Evolutionary conservation across 37 sponge, comb jelly and placozoan species (phyloP), one percentile per base, ranked within the genome.

Genomic region (Axinella damicornis): DNA sequence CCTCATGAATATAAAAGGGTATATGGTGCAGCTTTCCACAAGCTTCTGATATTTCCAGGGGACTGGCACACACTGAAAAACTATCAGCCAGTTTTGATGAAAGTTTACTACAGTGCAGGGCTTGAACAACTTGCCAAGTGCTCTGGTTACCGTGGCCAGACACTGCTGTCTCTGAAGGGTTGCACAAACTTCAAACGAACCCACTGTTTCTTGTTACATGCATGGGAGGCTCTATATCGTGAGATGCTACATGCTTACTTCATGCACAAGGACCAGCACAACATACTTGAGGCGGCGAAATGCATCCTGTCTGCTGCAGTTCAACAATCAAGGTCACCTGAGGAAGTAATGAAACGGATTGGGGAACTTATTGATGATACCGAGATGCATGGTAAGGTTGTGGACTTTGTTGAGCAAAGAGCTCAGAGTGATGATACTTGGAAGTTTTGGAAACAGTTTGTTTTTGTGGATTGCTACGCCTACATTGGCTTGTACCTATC

Each of bases 381-480:
- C 2, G 16, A 25, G 2, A 22, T 2, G 2, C 32, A 57, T 27
- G 2, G 35, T 19, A 15, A 58, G 16, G 41, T 58, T 39, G 5
- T 53, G 11, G 16, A 32, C 21, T 75, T 53, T 32, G 4, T 76
- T 32, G 6, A 57, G 33, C 21, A 56, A 34, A 22, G 34, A 21
- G n/a, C 52, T 35, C 38, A 39, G 6, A 35, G 1, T 5, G 79
- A 79, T 39, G 30, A 28, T 25, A 79, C 79, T 32, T 79, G 82
- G 71, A 69, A 81, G 60, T 79, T 77, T 77, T 77, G 78, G 78
- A 37, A 9, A 25, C 35, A 76, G 14, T 76, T 76, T 34, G 59
- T 76, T 2, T 58, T 76, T 22, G 32, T 5, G 4, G 67, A 65
- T 39, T 79, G 79, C 35, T 22, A 39, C 19, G 52, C 67, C 22